Base-by-base conservation (phyloP, 2,888 invertebrate species). In the Mycalesis mineus region DNA sequence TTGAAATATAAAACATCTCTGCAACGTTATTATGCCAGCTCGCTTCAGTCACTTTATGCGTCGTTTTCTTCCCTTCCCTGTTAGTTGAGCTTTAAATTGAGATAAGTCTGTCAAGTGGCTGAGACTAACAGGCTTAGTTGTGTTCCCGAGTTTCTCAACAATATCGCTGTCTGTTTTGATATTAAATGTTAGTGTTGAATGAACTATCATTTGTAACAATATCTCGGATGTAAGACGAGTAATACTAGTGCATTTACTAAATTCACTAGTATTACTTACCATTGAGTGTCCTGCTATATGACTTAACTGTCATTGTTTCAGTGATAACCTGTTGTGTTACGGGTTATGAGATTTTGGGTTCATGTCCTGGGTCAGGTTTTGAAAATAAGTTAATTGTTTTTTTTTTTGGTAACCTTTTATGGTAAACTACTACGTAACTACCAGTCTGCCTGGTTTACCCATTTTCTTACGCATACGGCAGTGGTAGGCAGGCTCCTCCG, bases 231-330 rank as follows among this genome's bases (percentile, higher is more conserved):
- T 22, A 28, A 48, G 36, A 37, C 22, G 22, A 28, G 39, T 49
- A 49, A 49, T 49, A 37, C 36, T 22, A 49, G 49, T 49, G 49
- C 49, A 49, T 49, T 49, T 37, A n/a, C n/a, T n/a, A 37, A 49
- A 49, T 49, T 36, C 49, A 49, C 49, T 49, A 22, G 36, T 37
- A 49, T 49, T 49, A 49, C 37, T 28, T n/a, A n/a, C n/a, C n/a
- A n/a, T n/a, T n/a, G n/a, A n/a, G n/a, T n/a, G n/a, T n/a, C n/a
- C n/a, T n/a, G n/a, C n/a, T n/a, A n/a, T n/a, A n/a, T n/a, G n/a
- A n/a, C n/a, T n/a, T n/a, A n/a, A n/a, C n/a, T n/a, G n/a, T n/a
- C n/a, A n/a, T n/a, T n/a, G n/a, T n/a, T n/a, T n/a, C n/a, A n/a
- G n/a, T n/a, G n/a, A n/a, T n/a, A n/a, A n/a, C n/a, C n/a, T n/a